Base-by-base conservation (phyloP, 1,140 invertebrate genomes). In the Diachasma alloeum region DNA sequence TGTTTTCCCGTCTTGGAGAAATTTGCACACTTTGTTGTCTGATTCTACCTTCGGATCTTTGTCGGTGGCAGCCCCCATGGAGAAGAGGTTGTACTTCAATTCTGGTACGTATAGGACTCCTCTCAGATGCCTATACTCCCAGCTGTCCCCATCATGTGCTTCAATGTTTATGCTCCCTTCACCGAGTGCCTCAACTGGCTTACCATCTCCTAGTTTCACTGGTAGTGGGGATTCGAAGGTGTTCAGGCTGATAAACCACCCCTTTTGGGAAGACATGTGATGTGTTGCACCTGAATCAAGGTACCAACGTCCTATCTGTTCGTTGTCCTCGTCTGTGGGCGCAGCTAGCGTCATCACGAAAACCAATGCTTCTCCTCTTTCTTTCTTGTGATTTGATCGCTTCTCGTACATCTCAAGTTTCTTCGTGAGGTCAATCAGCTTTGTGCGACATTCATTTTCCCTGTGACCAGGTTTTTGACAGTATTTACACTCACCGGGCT, bases 11-110 rank as follows among this genome's bases (percentile, higher is more conserved):
- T 90, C 86, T 1, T 84, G 79, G 88, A 90, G 0, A 88, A 44
- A 13, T 82, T 76, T 22, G 89, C 26, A 42, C 87, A 71, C 3
- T 83, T 72, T 39, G 74, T 63, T 46, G 77, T 77, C 9, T 56
- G 77, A 36, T 80, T 59, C 68, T 63, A 77, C 53, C 77, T 53
- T 78, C 70, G 67, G 42, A 81, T 17, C 19, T 63, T 42, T 15
- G 66, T 74, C 56, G 53, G 22, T 67, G 77, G 76, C 83, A 17
- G 79, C n/a, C 19, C 81, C 83, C 8, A 85, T 80, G 26, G 85
- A 89, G 37, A 90, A 87, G n/a, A 90, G 73, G 78, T 90, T 90
- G 31, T 72, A 85, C 70, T 86, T 81, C 19, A 90, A 56, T 75
- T 86, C 80, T 0, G 88, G 86, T 24, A 87, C 84, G 79, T 78